Evolutionary conservation across 1,140 invertebrate species (phyloP), one percentile per base, ranked within the genome.

Genomic region (Saccostrea glomerata): DNA sequence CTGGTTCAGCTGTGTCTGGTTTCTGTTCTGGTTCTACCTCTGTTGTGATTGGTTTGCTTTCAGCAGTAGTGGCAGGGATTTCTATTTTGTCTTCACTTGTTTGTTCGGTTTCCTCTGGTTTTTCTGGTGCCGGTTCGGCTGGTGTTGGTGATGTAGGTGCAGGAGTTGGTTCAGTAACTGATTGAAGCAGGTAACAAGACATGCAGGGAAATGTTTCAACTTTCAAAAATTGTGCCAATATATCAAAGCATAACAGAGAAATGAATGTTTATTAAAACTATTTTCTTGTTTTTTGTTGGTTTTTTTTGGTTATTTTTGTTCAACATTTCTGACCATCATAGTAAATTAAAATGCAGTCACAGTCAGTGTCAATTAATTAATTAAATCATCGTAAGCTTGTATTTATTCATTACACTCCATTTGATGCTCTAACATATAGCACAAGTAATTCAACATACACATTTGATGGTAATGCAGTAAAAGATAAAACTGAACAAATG

Each of bases 121-220:
- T 87, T 89, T 86, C 56, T 77, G 15, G 30, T 60, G 54, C 84
- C 0, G 84, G 84, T 63, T 66, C 58, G 30, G 58, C 13, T 85
- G 54, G 84, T 58, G 56, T 63, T 63, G 58, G 30, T 11, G 47
- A n/a, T 54, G 40, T 17, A 54, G 55, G 54, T 12, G 23, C 15
- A 85, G 30, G 17, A 85, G 58, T 85, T 7, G 30, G 58, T 40
- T 60, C 84, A 63, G 70, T 36, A 17, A 55, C 55, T 84, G 40
- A 36, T 77, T 77, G 15, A 25, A 77, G 30, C 70, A 77, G 70
- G 70, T 30, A 77, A 77, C 55, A 84, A n/a, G 12, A 55, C 82
- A 84, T 84, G 82, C 82, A 84, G 55, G 82, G 12, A 84, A 56
- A 36, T 25, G 11, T 15, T 13, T 63, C 17, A 63, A 63, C 30